Evolutionary conservation across 2,113 vertebrate species (phyloP).

Genomic region (Etheostoma cragini): DNA sequence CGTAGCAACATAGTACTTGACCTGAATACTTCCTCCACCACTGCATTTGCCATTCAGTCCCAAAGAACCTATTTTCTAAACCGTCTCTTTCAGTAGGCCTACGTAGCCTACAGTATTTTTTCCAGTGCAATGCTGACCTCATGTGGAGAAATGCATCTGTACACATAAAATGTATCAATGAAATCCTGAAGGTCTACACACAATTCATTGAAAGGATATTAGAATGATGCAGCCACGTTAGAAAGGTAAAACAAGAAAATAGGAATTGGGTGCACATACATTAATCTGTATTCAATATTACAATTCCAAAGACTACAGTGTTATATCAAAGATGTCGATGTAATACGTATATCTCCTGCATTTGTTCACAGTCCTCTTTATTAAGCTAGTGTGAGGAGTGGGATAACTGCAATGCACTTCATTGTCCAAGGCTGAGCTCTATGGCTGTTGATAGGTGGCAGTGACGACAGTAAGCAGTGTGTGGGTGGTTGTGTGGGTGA

Average conservation of each 20-base stretch:
- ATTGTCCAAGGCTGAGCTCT: slow-evolving; percentile 53
- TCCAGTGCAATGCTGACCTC: slow-evolving; percentile 71
- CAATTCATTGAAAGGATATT: slow-evolving; percentile 42
- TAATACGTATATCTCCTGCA: not conserved
- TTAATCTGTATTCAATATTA: not conserved
- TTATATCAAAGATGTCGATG: not conserved
- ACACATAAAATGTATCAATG: slow-evolving; percentile 33
- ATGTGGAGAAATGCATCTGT: slow-evolving; percentile 67
- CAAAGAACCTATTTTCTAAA: too few species aligned
- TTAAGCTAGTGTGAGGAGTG: not conserved
- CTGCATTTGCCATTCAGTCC: not conserved
- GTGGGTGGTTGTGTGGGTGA: slow-evolving; percentile 77
- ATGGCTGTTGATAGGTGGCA: slow-evolving; percentile 48
- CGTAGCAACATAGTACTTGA: too few species aligned
- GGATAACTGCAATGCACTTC: slow-evolving; percentile 38
- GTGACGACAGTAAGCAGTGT: slow-evolving; percentile 69
- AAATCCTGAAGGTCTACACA: slow-evolving; percentile 27
- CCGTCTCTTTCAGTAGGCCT: not conserved
- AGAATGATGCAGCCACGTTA: too few species aligned
- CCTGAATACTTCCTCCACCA: not conserved
- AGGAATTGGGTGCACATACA: not conserved
- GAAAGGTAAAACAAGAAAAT: not conserved
- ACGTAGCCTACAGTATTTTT: not conserved
- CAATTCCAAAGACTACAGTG: not conserved
- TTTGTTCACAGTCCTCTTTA: slow-evolving; percentile 19